A percentile compares a stretch with the other conserved stretches of the same genome.
Conservation (phyloP, 30 jellyfish, hydroid and myxozoan species). For the Morbakka virulenta region DNA sequence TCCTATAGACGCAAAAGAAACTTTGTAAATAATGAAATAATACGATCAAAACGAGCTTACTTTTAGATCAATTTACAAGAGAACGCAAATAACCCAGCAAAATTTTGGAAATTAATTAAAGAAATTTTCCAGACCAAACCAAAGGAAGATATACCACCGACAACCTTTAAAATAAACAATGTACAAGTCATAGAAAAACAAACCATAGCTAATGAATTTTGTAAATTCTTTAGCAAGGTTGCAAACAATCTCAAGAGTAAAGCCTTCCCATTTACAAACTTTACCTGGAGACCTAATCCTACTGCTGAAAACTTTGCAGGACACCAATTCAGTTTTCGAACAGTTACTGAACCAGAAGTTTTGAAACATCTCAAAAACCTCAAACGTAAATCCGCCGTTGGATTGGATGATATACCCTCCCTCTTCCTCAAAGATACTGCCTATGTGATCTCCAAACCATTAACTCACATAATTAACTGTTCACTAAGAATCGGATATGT, state of each 20-base stretch:
- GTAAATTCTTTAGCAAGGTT: constrained; percentile 19
- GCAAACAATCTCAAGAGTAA: constrained; percentile 24
- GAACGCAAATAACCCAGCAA: constrained; percentile 13
- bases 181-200: not conserved
- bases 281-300: constrained; percentile 12
- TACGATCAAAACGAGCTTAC: constrained; percentile 12
- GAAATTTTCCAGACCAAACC: too few relatives aligned
- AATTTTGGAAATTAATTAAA: constrained; percentile 31
- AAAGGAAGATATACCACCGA: constrained; percentile 1
- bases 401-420: constrained; percentile 34
- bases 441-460: constrained; percentile 41
- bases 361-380: constrained; percentile 5
- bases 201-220: constrained; percentile 17
- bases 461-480: constrained; percentile 40
- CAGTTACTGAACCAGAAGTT: constrained; percentile 8
- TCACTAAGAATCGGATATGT: constrained; percentile 36
- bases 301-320: not conserved
- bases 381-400: too few relatives aligned
- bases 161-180: not conserved
- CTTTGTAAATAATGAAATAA: constrained; percentile 5
- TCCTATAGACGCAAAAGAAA: constrained; percentile 27
- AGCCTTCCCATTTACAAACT: constrained; percentile 14
- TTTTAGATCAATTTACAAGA: constrained; percentile 13
- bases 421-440: constrained; percentile 40
- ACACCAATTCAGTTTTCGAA: not conserved